phyloP scores from a whole-genome alignment of 2,113 vertebrate genomes.

The Microtus oregoni region DNA sequence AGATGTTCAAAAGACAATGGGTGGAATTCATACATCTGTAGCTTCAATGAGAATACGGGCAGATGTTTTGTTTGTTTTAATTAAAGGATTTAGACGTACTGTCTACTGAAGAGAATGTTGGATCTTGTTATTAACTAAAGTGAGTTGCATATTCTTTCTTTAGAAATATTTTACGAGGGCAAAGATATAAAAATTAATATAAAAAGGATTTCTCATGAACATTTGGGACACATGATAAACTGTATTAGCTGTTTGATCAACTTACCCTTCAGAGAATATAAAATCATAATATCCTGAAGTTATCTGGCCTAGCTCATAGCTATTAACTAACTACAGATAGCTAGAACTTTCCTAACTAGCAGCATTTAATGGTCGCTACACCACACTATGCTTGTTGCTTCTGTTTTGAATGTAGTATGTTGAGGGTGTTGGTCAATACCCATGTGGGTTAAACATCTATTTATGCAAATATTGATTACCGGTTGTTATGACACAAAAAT shows the following conservation, averaged over 20 bases:
- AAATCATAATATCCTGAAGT: neutral
- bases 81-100: neutral
- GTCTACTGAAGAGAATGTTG: neutral
- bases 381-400: neutral
- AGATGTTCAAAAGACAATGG: neutral
- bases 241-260: neutral
- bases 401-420: neutral
- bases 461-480: neutral
- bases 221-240: neutral
- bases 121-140: neutral
- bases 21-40: neutral
- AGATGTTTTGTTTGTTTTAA: conserved; percentile 19
- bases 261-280: neutral
- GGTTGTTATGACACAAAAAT: neutral
- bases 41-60: neutral
- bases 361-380: neutral
- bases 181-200: neutral
- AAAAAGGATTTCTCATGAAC: conserved; percentile 19
- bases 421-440: neutral
- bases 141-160: neutral
- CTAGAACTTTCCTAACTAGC: neutral
- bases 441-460: neutral
- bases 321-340: neutral
- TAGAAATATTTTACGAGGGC: neutral
- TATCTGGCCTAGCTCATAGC: neutral